Evolutionary conservation across 1,140 invertebrate genomes (phyloP), one percentile per base, ranked within the genome.

Genomic region (Drosophila repletoides): DNA sequence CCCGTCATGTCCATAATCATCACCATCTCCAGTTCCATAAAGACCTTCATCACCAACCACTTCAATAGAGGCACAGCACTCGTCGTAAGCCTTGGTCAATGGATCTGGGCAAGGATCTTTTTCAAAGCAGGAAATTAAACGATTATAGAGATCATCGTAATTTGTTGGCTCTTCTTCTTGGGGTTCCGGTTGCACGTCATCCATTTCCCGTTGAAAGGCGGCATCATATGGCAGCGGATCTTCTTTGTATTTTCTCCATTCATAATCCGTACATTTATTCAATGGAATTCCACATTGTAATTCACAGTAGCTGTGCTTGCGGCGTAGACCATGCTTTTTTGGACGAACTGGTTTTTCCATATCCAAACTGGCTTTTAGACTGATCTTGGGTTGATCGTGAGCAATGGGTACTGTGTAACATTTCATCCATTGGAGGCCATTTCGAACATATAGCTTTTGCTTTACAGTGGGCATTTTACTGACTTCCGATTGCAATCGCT

Each of bases 101-200:
- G n/a, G n/a, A n/a, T n/a, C n/a, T n/a, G n/a, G n/a, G n/a, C n/a
- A n/a, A n/a, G n/a, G n/a, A n/a, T n/a, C n/a, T n/a, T n/a, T n/a
- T n/a, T 60, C 49, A 17, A 84, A 84, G 22, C 79, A 86, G 5
- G 9, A 10, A 0, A 58, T 5, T 3, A 84, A 31, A 0, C 68
- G 26, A 2, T 48, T 17, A 46, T 74, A 84, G 1, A 84, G 49
- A 34, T 84, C 80, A 0, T 84, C 79, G 26, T 84, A 84, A 43
- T 86, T 67, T 12, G 10, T 38, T 2, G 79, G 79, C 40, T 83
- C 79, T 2, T 43, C 33, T 1, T 51, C 12, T n/a, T n/a, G n/a
- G 4, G 2, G 12, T 1, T 3, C 0, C 17, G 41, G 6, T 9
- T 19, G 29, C 6, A 21, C 17, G 24, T 40, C 2, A 0, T 33